Base-by-base conservation (phyloP, 1,140 invertebrate species). In the Nasonia vitripennis region DNA sequence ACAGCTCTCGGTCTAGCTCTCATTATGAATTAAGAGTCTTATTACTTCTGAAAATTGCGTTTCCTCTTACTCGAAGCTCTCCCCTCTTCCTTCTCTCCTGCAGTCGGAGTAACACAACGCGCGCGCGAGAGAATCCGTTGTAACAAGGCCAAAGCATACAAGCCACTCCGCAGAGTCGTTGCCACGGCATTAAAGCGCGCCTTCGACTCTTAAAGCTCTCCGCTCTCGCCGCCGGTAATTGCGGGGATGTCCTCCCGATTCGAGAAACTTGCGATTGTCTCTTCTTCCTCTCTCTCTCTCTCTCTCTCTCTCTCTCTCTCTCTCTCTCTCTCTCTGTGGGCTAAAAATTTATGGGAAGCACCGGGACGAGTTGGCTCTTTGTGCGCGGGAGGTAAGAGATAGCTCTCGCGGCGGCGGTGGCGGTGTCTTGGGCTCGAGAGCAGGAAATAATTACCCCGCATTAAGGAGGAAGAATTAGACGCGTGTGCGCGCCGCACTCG, bases 181-280 rank as follows among this genome's bases (percentile, higher is more conserved):
- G 74, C 55, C 62, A 71, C 74, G 67, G 41, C 27, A 78, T 84
- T 84, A 78, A 78, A 79, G 45, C 48, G 20, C 3, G 0, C 45
- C 37, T 27, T 45, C 41, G 10, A 45, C 41, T 51, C 45, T 78
- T 55, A 71, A 79, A 79, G 68, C 78, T 79, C 77, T 27, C 5
- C 34, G 34, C 20, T 62, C 23, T 37, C 77, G 78, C 67, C 27
- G 74, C 37, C 23, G n/a, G 73, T 83, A 83, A 83, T 83, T 70
- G 82, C 82, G 41, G 74, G 55, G 37, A 83, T 78, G 74, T 78
- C 73, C 45, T 62, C 20, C 20, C 4, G 55, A 62, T 62, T 62
- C 55, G 27, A 34, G 81, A 82, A 82, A 62, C 31, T 51, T 51
- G 81, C 81, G 70, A 83, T 83, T 83, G 81, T 83, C 81, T 83